Evolutionary conservation across 2,113 vertebrate genomes (phyloP).

Genomic region (Atrichornis clamosus): DNA sequence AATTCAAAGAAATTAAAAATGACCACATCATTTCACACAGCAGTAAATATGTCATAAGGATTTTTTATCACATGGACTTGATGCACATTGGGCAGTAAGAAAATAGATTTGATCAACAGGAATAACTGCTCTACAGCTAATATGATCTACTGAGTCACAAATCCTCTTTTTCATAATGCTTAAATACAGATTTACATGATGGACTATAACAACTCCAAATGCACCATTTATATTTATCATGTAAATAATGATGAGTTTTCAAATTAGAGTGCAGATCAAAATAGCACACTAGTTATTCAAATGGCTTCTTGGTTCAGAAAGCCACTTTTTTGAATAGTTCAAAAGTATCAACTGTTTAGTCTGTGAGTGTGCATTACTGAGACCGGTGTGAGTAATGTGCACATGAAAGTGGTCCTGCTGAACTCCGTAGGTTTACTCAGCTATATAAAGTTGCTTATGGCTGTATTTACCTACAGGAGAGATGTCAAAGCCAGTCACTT

Average conservation of each 20-base stretch:
- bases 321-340: constrained; percentile 24
- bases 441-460: neutral
- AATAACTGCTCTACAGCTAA: constrained; percentile 28
- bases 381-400: neutral
- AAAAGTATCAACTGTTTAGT: neutral
- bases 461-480: neutral
- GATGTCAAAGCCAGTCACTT: neutral
- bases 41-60: constrained; percentile 43
- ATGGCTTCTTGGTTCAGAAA: constrained; percentile 45
- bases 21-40: constrained; percentile 41
- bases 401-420: neutral
- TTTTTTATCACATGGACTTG: constrained; percentile 38
- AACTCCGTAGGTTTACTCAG: neutral
- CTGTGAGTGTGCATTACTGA: neutral
- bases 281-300: constrained; percentile 16
- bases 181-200: constrained; percentile 55
- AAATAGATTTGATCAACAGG: constrained; percentile 54
- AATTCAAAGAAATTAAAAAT: constrained; percentile 35
- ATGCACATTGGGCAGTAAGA: neutral
- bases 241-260: constrained; percentile 57
- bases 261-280: constrained; percentile 55
- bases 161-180: constrained; percentile 57
- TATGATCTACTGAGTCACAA: constrained; percentile 55
- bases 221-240: constrained; percentile 45
- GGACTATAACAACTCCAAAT: constrained; percentile 54